Percentiles rank a stretch among this genome's conserved stretches.
Evolutionary conservation across 2,113 vertebrate species (phyloP).

Genomic region (Stictonetta naevosa): DNA sequence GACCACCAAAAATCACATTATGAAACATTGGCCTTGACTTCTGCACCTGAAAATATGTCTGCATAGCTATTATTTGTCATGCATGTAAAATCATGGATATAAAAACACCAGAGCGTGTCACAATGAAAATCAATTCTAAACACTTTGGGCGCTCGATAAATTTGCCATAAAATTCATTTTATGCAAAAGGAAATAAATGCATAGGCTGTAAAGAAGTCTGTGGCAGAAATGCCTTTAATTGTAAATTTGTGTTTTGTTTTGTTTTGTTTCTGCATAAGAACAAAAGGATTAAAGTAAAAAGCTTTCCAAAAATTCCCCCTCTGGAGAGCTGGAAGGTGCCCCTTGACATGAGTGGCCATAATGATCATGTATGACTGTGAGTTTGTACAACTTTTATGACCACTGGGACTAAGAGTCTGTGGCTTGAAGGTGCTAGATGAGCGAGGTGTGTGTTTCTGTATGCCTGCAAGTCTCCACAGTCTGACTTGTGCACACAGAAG

Average conservation of each 20-base stretch:
- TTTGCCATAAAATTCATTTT: conserved; percentile 12
- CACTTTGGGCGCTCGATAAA: background rate
- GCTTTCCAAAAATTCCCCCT: background rate
- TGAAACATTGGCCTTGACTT: background rate
- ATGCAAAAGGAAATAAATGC: background rate
- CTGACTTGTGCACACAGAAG: background rate
- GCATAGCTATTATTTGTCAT: background rate
- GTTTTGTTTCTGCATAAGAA: background rate
- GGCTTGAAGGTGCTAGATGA: background rate
- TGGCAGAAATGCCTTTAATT: background rate
- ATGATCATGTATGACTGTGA: background rate
- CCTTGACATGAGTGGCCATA: background rate
- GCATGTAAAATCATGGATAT: background rate
- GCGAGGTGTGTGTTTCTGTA: background rate
- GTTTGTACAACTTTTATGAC: background rate
- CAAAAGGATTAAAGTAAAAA: background rate
- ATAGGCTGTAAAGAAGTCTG: background rate
- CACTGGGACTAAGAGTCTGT: background rate
- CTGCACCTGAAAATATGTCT: background rate
- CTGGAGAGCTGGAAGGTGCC: background rate
- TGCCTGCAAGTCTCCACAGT: background rate
- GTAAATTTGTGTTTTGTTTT: background rate
- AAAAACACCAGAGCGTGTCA: background rate
- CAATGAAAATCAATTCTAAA: conserved; percentile 9
- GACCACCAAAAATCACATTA: background rate